phyloP scores from a whole-genome alignment of 1,140 invertebrate species.

The Lepidurus apus region DNA sequence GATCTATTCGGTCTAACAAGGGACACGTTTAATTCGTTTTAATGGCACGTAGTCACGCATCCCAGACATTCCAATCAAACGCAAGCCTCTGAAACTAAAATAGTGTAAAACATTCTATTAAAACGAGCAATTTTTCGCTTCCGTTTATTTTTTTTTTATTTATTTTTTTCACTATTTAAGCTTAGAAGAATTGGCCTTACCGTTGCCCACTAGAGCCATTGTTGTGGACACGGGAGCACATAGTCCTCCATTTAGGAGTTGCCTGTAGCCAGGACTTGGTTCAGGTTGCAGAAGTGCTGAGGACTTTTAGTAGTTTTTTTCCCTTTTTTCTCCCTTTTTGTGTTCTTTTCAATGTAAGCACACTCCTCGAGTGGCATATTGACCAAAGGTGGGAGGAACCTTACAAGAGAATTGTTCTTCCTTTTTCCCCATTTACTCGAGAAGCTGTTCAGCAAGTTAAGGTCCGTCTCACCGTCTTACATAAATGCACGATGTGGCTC shows the following conservation, averaged over 20 bases:
- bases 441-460: neutral
- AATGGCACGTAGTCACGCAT: neutral
- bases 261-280: neutral
- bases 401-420: neutral
- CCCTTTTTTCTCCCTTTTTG: neutral
- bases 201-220: too few relatives aligned
- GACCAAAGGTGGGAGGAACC: conserved; percentile 12
- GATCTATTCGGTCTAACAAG: neutral
- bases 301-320: neutral
- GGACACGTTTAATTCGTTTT: neutral
- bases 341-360: neutral
- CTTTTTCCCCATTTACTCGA: neutral
- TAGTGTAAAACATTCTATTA: too few relatives aligned
- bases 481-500: neutral
- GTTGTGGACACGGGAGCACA: neutral
- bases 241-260: neutral
- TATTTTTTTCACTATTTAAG: too few relatives aligned
- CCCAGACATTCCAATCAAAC: neutral
- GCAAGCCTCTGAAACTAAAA: neutral
- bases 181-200: too few relatives aligned
- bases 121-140: too few relatives aligned
- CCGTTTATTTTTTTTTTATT: too few relatives aligned
- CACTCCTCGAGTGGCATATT: conserved; percentile 14
- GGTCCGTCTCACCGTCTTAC: neutral
- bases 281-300: neutral